Evolutionary conservation across 2,113 vertebrate species (phyloP).

Genomic region (Amphiprion percula): DNA sequence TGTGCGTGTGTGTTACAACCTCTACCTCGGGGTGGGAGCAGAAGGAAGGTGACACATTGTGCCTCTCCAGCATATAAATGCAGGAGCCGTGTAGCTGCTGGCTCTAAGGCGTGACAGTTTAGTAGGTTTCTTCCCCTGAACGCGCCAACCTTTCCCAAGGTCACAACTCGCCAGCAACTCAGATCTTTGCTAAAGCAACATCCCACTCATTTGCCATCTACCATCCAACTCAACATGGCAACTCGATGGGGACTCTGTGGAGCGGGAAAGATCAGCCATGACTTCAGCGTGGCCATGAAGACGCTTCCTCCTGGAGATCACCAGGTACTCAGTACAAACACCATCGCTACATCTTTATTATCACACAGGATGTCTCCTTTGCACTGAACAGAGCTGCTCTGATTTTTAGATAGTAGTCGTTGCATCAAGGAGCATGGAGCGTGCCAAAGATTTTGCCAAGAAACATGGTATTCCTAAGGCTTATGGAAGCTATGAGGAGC

Average conservation of each 20-base stretch:
- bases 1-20: slow-evolving; percentile 34
- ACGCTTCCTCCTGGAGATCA: slow-evolving; percentile 83
- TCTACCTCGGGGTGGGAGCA: slow-evolving; percentile 56
- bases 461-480: slow-evolving; percentile 80
- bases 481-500: slow-evolving; percentile 84
- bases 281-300: slow-evolving; percentile 83
- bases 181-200: slow-evolving; percentile 44
- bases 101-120: slow-evolving; percentile 51
- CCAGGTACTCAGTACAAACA: slow-evolving; percentile 74
- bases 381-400: not conserved
- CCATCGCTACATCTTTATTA: slow-evolving; percentile 11
- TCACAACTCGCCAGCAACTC: slow-evolving; percentile 50
- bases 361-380: not conserved
- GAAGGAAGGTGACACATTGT: slow-evolving; percentile 60
- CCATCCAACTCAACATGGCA: slow-evolving; percentile 75
- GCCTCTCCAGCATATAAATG: slow-evolving; percentile 74
- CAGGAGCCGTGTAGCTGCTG: slow-evolving; percentile 28
- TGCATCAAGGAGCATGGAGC: slow-evolving; percentile 78
- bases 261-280: slow-evolving; percentile 84
- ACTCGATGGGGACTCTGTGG: slow-evolving; percentile 86
- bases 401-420: slow-evolving; percentile 80
- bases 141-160: slow-evolving; percentile 64
- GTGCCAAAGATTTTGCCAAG: slow-evolving; percentile 81
- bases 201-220: slow-evolving; percentile 48
- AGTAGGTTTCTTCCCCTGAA: slow-evolving; percentile 38